Conservation (phyloP, 2,888 invertebrate species). For the Cabera pusaria region DNA sequence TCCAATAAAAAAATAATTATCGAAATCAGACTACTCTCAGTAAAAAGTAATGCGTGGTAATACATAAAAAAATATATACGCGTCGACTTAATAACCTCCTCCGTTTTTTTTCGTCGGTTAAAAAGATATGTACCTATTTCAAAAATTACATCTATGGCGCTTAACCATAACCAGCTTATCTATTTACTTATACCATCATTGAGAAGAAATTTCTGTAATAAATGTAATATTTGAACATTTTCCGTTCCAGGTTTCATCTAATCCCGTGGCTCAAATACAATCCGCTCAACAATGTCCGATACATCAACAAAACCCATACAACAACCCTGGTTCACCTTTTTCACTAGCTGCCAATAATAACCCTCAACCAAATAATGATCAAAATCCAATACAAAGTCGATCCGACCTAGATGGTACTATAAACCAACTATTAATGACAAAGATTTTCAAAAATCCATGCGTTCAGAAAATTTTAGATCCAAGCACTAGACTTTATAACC, state of each 20-base stretch:
- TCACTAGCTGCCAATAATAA: constrained; percentile 33
- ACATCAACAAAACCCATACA: constrained; percentile 25
- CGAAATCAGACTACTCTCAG: too few species aligned
- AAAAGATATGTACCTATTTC: too few species aligned
- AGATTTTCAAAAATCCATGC: constrained; percentile 39
- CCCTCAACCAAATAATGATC: constrained; percentile 40
- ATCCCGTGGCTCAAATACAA: constrained; percentile 36
- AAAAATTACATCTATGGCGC: too few species aligned
- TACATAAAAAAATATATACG: too few species aligned
- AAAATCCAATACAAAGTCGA: constrained; percentile 34
- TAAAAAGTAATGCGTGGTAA: too few species aligned
- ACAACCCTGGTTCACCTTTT: constrained; percentile 18
- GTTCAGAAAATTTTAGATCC: constrained; percentile 42
- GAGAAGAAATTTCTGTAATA: too few species aligned
- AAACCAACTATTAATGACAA: constrained; percentile 43
- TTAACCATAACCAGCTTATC: too few species aligned
- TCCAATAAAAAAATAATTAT: too few species aligned
- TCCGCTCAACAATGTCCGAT: constrained; percentile 21
- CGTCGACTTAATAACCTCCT: too few species aligned
- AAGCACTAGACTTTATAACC: constrained; percentile 35
- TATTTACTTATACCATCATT: too few species aligned
- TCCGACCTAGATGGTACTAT: constrained; percentile 26
- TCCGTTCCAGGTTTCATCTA: constrained; percentile 55
- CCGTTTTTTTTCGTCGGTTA: too few species aligned
- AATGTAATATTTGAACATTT: too few species aligned